Evolutionary conservation across 2,888 invertebrate genomes (phyloP), one percentile per base, ranked within the genome.

Genomic region (Melipona bicolor): DNA sequence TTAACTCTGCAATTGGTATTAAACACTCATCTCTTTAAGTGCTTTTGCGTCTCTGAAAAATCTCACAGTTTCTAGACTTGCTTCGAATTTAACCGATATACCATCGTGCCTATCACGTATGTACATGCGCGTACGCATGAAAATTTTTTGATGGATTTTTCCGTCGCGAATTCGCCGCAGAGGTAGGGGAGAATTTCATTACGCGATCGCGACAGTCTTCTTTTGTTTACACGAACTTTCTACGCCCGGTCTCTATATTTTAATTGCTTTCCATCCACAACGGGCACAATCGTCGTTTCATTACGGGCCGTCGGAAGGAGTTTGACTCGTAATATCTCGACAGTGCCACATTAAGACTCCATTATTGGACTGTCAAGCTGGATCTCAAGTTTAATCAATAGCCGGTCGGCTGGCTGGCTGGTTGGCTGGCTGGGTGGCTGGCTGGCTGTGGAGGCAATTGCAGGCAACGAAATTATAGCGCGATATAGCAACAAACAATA

Each of bases 341-440:
- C 69, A 64, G 49, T 75, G 67, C 72, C 77, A 65, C 85, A 85
- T 85, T 87, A 87, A 85, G 85, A 80, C 79, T 76, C 83, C 67
- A 73, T 87, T 83, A 85, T 85, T 87, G 85, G 69, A 83, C 85
- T 78, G 85, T 80, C 83, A 80, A 77, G 61, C 64, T 76, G 76
- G 70, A 81, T 83, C 78, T 85, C 77, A 52, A 85, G 83, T 85
- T 83, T 80, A 83, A 86, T 86, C 86, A 80, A 86, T 86, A 85
- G 79, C 13, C 68, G 43, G 43, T 43, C 21, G 24, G 13, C 72
- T 17, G 54, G 11, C 32, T 43, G 43, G 43, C 54, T 27, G 24
- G 19, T 49, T 17, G 54, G 11, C 32, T 32, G 62, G 75, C 64
- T 52, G 54, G 79, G 9, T 64, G 43, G 43, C 0, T 27, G 24